A percentile compares a stretch with the other conserved stretches of the same genome.
Evolutionary conservation across 2,113 vertebrate species (phyloP).

Genomic region (Rhinolophus sinicus): DNA sequence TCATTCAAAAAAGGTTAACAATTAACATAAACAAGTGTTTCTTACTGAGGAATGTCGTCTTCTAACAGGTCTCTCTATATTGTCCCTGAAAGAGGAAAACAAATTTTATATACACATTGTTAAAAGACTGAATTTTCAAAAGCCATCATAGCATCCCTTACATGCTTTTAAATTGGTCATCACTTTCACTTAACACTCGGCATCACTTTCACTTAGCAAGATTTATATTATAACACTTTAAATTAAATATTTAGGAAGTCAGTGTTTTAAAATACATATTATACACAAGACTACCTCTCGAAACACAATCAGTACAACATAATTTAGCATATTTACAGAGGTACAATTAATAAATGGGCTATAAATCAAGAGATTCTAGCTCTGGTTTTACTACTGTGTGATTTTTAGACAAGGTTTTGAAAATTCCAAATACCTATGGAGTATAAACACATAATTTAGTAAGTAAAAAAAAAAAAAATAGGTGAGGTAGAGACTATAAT

Average conservation of each 20-base stretch:
- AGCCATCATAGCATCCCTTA: neutral
- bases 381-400: slow-evolving; percentile 39
- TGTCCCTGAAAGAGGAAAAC: slow-evolving; percentile 80
- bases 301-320: neutral
- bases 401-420: slow-evolving; percentile 42
- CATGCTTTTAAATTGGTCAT: neutral
- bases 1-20: slow-evolving; percentile 39
- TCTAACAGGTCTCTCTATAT: slow-evolving; percentile 77
- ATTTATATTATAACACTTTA: slow-evolving; percentile 14
- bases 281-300: neutral
- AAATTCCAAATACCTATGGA: slow-evolving; percentile 10
- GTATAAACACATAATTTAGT: slow-evolving; percentile 1
- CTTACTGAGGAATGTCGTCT: slow-evolving; percentile 88
- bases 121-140: slow-evolving; percentile 54
- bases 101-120: neutral
- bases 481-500: neutral
- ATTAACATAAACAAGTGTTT: slow-evolving; percentile 61
- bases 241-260: slow-evolving; percentile 52
- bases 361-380: neutral
- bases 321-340: neutral
- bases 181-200: neutral
- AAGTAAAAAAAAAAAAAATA: slow-evolving; percentile 28
- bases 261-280: slow-evolving; percentile 55
- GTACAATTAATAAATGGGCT: neutral
- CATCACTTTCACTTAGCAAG: slow-evolving; percentile 38